Evolutionary conservation across 1,140 invertebrate genomes (phyloP).

Genomic region (Augochlora pura): DNA sequence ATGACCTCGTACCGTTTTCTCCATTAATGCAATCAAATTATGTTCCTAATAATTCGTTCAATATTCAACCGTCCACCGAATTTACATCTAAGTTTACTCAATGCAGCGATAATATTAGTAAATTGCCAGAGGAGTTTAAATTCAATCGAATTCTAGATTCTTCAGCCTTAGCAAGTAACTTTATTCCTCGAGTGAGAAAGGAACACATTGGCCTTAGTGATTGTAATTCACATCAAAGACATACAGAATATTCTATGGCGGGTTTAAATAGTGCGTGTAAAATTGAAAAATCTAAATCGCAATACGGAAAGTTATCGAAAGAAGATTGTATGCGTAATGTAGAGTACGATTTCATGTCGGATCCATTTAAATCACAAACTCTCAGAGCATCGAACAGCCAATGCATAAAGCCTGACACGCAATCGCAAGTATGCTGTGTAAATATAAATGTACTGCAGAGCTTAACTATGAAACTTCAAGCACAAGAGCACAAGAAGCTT

Average conservation of each 20-base stretch:
- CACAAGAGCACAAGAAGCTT: conserved; percentile 83
- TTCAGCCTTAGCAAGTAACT: conserved; percentile 39
- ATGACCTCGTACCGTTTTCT: conserved; percentile 50
- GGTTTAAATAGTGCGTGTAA: conserved; percentile 21
- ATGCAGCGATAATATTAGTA: conserved; percentile 40
- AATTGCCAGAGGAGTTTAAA: conserved; percentile 29
- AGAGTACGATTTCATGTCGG: conserved; percentile 78
- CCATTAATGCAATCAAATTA: conserved; percentile 39
- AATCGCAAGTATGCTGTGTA: conserved; percentile 65
- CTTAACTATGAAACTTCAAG: conserved; percentile 78
- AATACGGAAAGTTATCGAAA: conserved; percentile 48
- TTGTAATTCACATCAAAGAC: background rate
- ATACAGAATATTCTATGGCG: conserved; percentile 11
- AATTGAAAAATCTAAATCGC: conserved; percentile 13
- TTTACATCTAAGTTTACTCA: conserved; percentile 28
- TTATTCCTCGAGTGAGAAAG: conserved; percentile 33
- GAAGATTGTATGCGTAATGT: conserved; percentile 75
- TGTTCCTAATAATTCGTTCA: conserved; percentile 52
- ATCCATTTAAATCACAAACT: conserved; percentile 78
- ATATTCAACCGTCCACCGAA: conserved; percentile 37
- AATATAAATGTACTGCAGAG: conserved; percentile 78
- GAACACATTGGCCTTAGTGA: conserved; percentile 63
- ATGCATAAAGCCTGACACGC: conserved; percentile 50
- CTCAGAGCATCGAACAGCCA: conserved; percentile 57
- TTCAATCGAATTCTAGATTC: conserved; percentile 49